Evolutionary conservation across 2,888 invertebrate species (phyloP).

Genomic region (Rhopalosiphum nymphaeae): DNA sequence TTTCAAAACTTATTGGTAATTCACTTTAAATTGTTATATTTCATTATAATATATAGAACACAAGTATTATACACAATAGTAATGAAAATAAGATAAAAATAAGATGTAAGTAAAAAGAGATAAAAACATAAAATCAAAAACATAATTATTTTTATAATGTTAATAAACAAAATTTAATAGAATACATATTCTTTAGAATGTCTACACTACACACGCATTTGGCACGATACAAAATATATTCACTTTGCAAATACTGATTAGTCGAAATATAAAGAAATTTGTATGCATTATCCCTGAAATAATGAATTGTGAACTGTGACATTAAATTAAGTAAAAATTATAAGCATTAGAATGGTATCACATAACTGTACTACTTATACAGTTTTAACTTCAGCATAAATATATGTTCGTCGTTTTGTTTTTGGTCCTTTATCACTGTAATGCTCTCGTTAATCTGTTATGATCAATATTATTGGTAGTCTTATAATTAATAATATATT

Average conservation of each 20-base stretch:
- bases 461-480: no score
- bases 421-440: no score
- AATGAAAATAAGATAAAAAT: background rate
- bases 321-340: background rate
- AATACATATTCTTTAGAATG: background rate
- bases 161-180: background rate
- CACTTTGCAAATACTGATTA: background rate
- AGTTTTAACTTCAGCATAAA: no score
- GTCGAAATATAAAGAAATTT: background rate
- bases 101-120: background rate
- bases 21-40: no score
- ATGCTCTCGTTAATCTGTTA: no score
- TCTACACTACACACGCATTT: background rate
- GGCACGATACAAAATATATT: background rate
- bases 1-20: background rate
- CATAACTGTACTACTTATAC: no score
- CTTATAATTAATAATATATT: no score
- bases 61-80: background rate
- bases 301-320: background rate
- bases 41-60: background rate
- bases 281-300: background rate
- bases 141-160: background rate
- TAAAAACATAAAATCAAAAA: background rate
- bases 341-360: background rate
- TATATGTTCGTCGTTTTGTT: no score